These are phyloP conservation scores for Euplexia lucipara DNA, from an alignment of 2,888 invertebrate genomes.

Conservation along the genomic window DNA sequence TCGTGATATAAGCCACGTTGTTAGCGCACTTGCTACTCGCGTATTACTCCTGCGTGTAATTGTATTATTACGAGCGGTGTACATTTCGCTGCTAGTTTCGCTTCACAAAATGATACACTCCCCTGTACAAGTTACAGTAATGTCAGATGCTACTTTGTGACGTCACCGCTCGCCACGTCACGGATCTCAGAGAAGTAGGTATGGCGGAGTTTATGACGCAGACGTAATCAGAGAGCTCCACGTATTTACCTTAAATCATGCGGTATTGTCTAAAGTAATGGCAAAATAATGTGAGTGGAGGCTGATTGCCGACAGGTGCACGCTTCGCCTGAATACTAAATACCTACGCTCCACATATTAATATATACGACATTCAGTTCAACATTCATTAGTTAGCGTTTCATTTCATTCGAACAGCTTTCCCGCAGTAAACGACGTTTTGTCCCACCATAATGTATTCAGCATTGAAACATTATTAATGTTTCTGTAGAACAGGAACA, in stretches of 20 bases:
- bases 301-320: constrained; percentile 82
- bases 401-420: constrained; percentile 68
- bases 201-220: constrained; percentile 56
- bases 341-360: constrained; percentile 63
- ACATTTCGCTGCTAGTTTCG: constrained; percentile 37
- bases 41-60: constrained; percentile 53
- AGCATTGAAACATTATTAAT: constrained; percentile 49
- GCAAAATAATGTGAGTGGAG: constrained; percentile 79
- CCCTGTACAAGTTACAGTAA: constrained; percentile 27
- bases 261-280: constrained; percentile 80
- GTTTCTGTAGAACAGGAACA: constrained; percentile 37
- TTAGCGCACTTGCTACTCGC: constrained; percentile 49
- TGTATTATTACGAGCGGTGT: constrained; percentile 46
- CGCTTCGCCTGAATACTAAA: constrained; percentile 79
- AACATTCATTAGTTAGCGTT: constrained; percentile 75
- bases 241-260: constrained; percentile 75
- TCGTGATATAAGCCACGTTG: constrained; percentile 50
- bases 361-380: constrained; percentile 70
- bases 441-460: constrained; percentile 52
- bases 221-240: constrained; percentile 66
- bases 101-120: constrained; percentile 34
- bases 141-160: constrained; percentile 38
- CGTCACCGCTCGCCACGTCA: constrained; percentile 24
- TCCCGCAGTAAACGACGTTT: constrained; percentile 60
- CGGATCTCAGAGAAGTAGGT: constrained; percentile 34